Evolutionary conservation across 2,113 vertebrate species (phyloP).

Genomic region (Eidolon helvum): DNA sequence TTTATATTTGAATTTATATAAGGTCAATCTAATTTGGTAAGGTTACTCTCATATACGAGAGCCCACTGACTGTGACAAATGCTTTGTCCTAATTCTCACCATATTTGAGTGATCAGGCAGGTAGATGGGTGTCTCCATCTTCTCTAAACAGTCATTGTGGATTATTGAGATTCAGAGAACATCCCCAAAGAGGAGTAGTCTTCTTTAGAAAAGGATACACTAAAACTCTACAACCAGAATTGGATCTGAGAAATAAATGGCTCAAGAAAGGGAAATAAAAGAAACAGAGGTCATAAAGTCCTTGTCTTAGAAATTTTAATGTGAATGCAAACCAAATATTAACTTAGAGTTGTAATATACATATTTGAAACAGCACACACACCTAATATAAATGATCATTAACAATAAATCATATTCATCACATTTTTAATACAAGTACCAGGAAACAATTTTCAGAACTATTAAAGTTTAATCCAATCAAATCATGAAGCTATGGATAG

Average conservation of each 20-base stretch:
- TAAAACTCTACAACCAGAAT: not conserved
- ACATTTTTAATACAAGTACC: not conserved
- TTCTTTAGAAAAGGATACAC: not conserved
- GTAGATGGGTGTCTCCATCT: not conserved
- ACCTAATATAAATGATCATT: not conserved
- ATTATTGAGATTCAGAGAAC: not conserved
- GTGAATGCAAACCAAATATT: not conserved
- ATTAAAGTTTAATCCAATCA: not conserved
- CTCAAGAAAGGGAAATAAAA: not conserved
- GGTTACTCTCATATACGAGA: not conserved
- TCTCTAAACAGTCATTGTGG: not conserved
- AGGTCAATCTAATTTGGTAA: not conserved
- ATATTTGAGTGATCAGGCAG: not conserved
- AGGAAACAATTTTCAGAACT: conserved; percentile 9
- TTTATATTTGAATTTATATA: not conserved
- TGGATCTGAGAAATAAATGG: not conserved
- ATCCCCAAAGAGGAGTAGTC: not conserved
- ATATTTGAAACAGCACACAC: not conserved
- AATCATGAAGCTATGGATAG: not conserved
- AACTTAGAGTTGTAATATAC: not conserved
- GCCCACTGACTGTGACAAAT: not conserved
- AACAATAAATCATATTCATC: not conserved
- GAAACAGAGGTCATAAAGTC: not conserved
- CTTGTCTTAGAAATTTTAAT: not conserved
- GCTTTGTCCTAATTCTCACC: not conserved